Percentiles rank a stretch among this genome's conserved stretches.
These are phyloP conservation scores for Plotosus lineatus DNA, from an alignment of 2,113 vertebrate genomes.

Conservation along the genomic window DNA sequence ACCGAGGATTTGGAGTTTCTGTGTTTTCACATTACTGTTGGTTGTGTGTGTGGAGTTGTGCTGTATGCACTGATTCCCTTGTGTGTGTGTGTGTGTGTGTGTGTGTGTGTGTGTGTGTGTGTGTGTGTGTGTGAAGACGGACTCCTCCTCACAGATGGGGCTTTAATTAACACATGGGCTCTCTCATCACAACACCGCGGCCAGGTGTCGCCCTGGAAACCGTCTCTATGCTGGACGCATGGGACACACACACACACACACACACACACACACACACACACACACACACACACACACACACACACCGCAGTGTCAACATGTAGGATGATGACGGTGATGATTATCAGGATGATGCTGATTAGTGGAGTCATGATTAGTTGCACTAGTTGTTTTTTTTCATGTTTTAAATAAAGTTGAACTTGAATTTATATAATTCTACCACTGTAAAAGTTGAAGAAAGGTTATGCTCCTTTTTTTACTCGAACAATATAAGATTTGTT, in stretches of 20 bases:
- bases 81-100: conserved; percentile 33
- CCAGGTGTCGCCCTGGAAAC: conserved; percentile 57
- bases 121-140: conserved; percentile 55
- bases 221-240: conserved; percentile 42
- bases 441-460: too few species aligned
- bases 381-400: background rate
- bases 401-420: background rate
- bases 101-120: conserved; percentile 28
- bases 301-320: background rate
- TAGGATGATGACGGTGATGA: conserved; percentile 12
- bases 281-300: conserved; percentile 26
- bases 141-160: conserved; percentile 63
- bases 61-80: conserved; percentile 36
- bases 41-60: conserved; percentile 43
- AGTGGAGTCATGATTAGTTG: conserved; percentile 17
- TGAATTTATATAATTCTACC: too few species aligned
- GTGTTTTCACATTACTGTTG: conserved; percentile 31
- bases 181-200: conserved; percentile 52
- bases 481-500: too few species aligned
- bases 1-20: conserved; percentile 45
- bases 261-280: conserved; percentile 5
- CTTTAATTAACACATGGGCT: conserved; percentile 66
- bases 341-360: conserved; percentile 17
- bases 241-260: conserved; percentile 44
- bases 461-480: too few species aligned